Evolutionary conservation across 2,797 vertebrate species (phyloP).

Genomic region (Diglossa cyanea): DNA sequence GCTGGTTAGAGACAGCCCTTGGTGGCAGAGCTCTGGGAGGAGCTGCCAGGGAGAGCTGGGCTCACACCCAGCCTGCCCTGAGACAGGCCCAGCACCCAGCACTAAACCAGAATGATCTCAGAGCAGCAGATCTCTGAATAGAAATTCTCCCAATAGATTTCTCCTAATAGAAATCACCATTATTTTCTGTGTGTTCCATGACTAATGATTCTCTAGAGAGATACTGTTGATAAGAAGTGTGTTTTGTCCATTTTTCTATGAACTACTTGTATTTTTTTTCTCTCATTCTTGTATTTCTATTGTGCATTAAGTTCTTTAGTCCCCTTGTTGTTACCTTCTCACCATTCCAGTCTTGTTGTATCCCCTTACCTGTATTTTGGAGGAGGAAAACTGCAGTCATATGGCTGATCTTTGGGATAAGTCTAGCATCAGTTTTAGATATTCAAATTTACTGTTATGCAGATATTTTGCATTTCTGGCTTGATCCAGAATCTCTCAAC

Average conservation of each 20-base stretch:
- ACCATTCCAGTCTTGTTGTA: background rate
- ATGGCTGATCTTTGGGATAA: background rate
- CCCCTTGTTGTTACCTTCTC: background rate
- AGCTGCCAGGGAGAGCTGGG: background rate
- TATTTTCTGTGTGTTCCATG: background rate
- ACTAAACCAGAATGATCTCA: background rate
- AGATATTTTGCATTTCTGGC: background rate
- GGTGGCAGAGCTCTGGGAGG: background rate
- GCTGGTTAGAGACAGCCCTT: rapidly evolving
- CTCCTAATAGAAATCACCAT: background rate
- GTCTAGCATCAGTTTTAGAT: background rate
- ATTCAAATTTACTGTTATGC: background rate
- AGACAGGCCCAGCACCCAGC: background rate
- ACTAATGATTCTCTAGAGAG: background rate
- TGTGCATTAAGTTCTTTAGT: background rate
- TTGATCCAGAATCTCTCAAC: background rate
- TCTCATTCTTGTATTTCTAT: background rate
- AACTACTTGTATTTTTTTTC: background rate
- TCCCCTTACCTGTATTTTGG: background rate
- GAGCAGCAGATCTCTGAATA: background rate
- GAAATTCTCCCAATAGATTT: background rate
- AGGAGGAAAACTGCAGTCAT: background rate
- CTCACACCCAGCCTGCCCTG: background rate
- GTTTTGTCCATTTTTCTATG: background rate
- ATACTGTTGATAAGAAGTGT: background rate